Percentiles rank a stretch among this genome's conserved stretches.
Conservation (phyloP, 2,888 invertebrate genomes). For the Scrobipalpa atriplicella region DNA sequence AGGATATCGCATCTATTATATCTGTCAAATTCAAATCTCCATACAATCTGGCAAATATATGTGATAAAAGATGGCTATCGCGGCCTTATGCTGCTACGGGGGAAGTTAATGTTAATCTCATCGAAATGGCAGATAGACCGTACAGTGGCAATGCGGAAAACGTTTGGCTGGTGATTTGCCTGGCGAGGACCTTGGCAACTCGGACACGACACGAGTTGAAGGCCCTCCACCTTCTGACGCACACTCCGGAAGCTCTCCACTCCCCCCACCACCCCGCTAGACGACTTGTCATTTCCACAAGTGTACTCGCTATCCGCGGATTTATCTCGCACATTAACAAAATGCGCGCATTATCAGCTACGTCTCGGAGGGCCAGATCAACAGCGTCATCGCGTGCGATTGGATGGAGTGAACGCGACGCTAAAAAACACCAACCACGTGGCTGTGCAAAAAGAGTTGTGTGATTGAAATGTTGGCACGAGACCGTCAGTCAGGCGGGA, state of each 20-base stretch:
- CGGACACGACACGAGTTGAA: conserved; percentile 47
- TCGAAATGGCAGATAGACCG: background rate
- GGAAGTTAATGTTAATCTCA: no score
- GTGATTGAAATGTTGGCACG: conserved; percentile 72
- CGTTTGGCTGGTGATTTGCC: conserved; percentile 21
- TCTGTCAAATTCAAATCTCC: no score
- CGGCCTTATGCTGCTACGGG: no score
- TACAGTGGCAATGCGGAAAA: conserved; percentile 17
- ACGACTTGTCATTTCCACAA: conserved; percentile 18
- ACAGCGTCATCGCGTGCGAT: conserved; percentile 23
- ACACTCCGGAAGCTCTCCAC: conserved; percentile 50
- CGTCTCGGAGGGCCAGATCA: conserved; percentile 31
- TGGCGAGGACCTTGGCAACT: conserved; percentile 48
- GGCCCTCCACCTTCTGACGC: conserved; percentile 53
- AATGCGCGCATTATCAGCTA: conserved; percentile 35
- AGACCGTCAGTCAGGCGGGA: conserved; percentile 45
- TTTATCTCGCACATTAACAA: conserved; percentile 20
- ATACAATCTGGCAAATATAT: no score
- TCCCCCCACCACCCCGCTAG: conserved; percentile 23
- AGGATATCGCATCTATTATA: no score
- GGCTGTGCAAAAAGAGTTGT: conserved; percentile 54
- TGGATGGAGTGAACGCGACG: conserved; percentile 31
- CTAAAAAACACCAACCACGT: conserved; percentile 58
- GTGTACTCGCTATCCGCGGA: background rate
- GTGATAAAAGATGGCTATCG: no score